A percentile compares a stretch with the other conserved stretches of the same genome.
Conservation (phyloP, 2,888 invertebrate species). For the Phengaris arion region DNA sequence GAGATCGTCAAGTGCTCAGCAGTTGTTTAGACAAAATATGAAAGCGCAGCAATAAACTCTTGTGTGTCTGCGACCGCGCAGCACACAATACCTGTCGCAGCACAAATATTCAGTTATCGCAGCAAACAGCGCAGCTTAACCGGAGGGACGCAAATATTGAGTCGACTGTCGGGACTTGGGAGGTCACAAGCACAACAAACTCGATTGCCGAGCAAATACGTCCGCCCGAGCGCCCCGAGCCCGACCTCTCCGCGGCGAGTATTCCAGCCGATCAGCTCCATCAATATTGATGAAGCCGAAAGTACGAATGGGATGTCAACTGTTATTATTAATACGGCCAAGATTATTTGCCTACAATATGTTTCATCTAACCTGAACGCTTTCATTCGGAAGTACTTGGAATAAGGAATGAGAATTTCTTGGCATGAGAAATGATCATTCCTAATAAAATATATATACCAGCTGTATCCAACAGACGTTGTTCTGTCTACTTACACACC, state of each 20-base stretch:
- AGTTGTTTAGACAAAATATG: neutral
- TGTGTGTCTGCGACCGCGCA: neutral
- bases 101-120: conserved; percentile 27
- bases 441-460: too few relatives aligned
- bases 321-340: neutral
- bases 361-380: too few relatives aligned
- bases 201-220: conserved; percentile 40
- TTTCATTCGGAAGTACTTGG: too few relatives aligned
- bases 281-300: conserved; percentile 46
- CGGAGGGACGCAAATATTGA: conserved; percentile 41
- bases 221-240: conserved; percentile 41
- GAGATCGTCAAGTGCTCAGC: neutral
- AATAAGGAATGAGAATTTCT: too few relatives aligned
- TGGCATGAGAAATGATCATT: too few relatives aligned
- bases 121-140: conserved; percentile 18
- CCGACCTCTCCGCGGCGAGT: conserved; percentile 41
- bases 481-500: too few relatives aligned
- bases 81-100: neutral
- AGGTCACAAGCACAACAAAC: conserved; percentile 40
- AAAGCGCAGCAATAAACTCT: neutral
- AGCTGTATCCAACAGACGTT: too few relatives aligned
- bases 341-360: neutral
- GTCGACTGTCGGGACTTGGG: conserved; percentile 9
- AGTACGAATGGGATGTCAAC: neutral
- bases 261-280: conserved; percentile 48